A percentile compares a stretch with the other conserved stretches of the same genome.
Conservation (phyloP, 2,888 invertebrate genomes). For the Anorthoa munda region DNA sequence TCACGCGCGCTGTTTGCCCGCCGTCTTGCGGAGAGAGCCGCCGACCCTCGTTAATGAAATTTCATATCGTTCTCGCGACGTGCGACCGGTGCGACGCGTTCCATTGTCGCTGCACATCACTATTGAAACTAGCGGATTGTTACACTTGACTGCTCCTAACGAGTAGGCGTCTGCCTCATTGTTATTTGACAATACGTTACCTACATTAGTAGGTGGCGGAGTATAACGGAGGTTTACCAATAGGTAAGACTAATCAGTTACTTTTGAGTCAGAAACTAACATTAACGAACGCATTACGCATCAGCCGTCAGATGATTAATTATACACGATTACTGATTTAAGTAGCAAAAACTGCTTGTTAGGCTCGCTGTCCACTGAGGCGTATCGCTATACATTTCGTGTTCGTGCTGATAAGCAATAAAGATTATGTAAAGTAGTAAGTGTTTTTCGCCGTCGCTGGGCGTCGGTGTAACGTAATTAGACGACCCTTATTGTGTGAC, state of each 20-base stretch:
- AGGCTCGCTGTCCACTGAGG: constrained; percentile 58
- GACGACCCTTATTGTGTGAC: constrained; percentile 58
- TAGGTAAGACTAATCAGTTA: constrained; percentile 33
- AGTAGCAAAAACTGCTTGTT: constrained; percentile 58
- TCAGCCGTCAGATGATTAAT: constrained; percentile 54
- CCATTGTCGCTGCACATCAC: constrained; percentile 81
- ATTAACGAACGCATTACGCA: constrained; percentile 50
- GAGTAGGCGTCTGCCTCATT: constrained; percentile 61
- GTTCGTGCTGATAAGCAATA: constrained; percentile 68
- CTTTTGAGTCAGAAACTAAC: constrained; percentile 29
- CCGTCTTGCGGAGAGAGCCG: constrained; percentile 86
- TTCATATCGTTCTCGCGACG: constrained; percentile 84
- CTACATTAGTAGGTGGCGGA: constrained; percentile 29
- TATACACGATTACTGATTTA: constrained; percentile 56
- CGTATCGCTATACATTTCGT: constrained; percentile 63
- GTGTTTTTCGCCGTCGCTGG: constrained; percentile 60
- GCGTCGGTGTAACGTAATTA: constrained; percentile 58
- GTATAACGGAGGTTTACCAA: constrained; percentile 33
- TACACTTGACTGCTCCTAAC: constrained; percentile 81
- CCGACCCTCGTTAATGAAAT: constrained; percentile 90
- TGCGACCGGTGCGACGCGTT: constrained; percentile 65
- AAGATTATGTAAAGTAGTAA: constrained; percentile 67
- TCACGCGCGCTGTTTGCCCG: constrained; percentile 89
- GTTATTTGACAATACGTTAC: constrained; percentile 59
- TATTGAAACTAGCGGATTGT: constrained; percentile 83